Percentiles rank a stretch among this genome's conserved stretches.
phyloP scores from a whole-genome alignment of 1,140 invertebrate species.

The Drosophila jambulina region DNA sequence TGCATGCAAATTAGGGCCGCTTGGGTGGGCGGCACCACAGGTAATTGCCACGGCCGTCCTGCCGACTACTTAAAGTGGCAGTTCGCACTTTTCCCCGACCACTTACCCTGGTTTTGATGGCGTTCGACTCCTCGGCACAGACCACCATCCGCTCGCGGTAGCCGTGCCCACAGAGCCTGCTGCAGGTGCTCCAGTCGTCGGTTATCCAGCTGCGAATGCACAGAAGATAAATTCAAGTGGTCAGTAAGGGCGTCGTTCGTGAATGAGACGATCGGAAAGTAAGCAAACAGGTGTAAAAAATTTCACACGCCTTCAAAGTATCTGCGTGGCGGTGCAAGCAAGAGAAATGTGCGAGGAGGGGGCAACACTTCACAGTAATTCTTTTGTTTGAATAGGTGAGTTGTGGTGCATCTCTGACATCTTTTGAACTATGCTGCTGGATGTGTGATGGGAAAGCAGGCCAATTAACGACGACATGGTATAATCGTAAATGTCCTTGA shows the following conservation, averaged over 20 bases:
- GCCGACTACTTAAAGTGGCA: constrained; percentile 8
- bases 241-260: constrained; percentile 36
- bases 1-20: constrained; percentile 60
- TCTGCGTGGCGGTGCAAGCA: constrained; percentile 14
- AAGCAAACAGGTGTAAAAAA: constrained; percentile 51
- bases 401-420: constrained; percentile 11
- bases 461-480: constrained; percentile 11
- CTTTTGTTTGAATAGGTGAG: constrained; percentile 32
- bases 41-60: constrained; percentile 59
- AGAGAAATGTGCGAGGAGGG: not conserved
- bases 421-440: not conserved
- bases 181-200: constrained; percentile 95
- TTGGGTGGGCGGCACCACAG: constrained; percentile 40
- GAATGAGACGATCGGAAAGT: constrained; percentile 34
- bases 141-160: constrained; percentile 90
- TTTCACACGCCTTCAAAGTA: constrained; percentile 49
- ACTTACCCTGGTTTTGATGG: constrained; percentile 89
- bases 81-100: constrained; percentile 26
- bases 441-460: not conserved
- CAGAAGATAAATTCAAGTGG: constrained; percentile 53
- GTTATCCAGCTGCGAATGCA: constrained; percentile 91
- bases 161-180: constrained; percentile 93
- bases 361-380: constrained; percentile 8
- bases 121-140: constrained; percentile 91
- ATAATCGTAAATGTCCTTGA: not conserved